Conservation (phyloP, 2,113 vertebrate species). For the Strigops habroptila region DNA sequence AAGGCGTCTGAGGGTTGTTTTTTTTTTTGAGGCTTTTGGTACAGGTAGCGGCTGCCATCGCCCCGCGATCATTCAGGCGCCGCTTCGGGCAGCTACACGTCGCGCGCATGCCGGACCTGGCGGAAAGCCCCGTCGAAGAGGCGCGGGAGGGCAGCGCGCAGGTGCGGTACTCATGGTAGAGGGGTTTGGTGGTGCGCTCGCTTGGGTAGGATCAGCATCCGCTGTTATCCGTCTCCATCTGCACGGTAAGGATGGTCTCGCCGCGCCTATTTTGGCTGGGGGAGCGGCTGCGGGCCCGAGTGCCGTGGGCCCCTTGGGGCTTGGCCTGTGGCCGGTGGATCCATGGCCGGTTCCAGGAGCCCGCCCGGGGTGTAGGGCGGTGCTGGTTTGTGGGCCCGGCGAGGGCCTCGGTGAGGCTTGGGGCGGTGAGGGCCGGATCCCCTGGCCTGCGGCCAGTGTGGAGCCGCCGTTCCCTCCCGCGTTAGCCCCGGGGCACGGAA, state of each 20-base stretch:
- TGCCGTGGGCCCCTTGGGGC: neutral
- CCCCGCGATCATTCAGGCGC: neutral
- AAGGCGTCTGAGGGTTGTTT: rapidly evolving
- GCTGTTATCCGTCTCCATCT: neutral
- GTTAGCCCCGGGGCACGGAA: neutral
- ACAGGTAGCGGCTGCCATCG: rapidly evolving
- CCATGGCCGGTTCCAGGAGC: neutral
- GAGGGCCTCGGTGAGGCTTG: too few relatives aligned
- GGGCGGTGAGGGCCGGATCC: too few relatives aligned
- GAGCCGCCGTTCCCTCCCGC: neutral
- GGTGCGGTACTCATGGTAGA: neutral
- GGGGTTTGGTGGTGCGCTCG: neutral
- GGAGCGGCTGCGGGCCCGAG: neutral
- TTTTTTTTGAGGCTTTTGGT: rapidly evolving
- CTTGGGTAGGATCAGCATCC: neutral
- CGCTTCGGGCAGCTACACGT: rapidly evolving
- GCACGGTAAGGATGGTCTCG: neutral
- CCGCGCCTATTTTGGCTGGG: too few relatives aligned
- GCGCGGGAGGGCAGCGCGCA: neutral
- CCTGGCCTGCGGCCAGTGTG: rapidly evolving
- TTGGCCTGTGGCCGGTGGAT: too few relatives aligned
- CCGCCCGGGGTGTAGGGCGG: neutral
- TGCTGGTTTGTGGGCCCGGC: neutral
- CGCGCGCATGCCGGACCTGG: neutral
- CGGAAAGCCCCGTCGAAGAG: neutral